phyloP scores from a whole-genome alignment of 2,113 vertebrate species.

The Cynoglossus semilaevis region DNA sequence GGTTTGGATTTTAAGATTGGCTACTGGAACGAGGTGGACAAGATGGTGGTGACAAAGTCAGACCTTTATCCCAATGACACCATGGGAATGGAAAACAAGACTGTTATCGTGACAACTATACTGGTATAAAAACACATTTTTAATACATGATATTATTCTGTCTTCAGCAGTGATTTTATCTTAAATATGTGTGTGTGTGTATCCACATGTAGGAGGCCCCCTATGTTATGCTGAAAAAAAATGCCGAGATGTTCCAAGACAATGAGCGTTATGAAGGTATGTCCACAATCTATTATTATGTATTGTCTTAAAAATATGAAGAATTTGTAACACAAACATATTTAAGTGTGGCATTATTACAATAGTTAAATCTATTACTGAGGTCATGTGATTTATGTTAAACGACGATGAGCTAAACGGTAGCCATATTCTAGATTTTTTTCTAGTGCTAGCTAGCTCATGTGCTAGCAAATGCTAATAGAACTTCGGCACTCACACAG shows the following conservation, averaged over 20 bases:
- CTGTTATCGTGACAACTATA: constrained; percentile 94
- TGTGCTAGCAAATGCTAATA: too few relatives aligned
- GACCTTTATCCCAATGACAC: constrained; percentile 93
- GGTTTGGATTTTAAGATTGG: constrained; percentile 82
- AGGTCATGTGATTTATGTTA: too few relatives aligned
- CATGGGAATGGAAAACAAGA: constrained; percentile 94
- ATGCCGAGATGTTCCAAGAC: constrained; percentile 60
- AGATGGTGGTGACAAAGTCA: constrained; percentile 92
- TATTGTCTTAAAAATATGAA: too few relatives aligned
- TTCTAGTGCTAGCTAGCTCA: too few relatives aligned
- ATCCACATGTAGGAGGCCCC: constrained; percentile 54
- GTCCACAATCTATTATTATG: background rate
- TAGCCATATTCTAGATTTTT: too few relatives aligned
- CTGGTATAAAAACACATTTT: constrained; percentile 77
- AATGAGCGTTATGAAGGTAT: constrained; percentile 68
- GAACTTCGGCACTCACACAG: too few relatives aligned
- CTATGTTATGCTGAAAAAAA: constrained; percentile 69
- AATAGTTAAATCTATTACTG: too few relatives aligned
- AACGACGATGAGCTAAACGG: too few relatives aligned
- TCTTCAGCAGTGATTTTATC: background rate
- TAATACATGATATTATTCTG: too few relatives aligned
- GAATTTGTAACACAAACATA: too few relatives aligned
- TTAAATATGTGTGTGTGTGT: background rate
- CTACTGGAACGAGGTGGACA: constrained; percentile 96
- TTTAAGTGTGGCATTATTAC: too few relatives aligned